These are phyloP conservation scores for Papilio protenor DNA, from an alignment of 2,888 invertebrate species.

Conservation along the genomic window DNA sequence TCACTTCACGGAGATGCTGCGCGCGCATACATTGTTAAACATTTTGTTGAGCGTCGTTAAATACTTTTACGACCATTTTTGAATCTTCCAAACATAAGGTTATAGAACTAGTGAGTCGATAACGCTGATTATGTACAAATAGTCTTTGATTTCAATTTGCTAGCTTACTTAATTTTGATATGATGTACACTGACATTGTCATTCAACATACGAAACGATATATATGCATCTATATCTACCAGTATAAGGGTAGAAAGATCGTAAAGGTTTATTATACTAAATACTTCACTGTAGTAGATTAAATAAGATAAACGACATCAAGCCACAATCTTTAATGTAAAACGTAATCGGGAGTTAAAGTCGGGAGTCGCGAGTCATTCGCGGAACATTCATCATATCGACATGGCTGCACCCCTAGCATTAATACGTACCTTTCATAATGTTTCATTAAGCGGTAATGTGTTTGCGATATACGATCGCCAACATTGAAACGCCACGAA, in stretches of 20 bases:
- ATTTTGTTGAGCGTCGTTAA: slow-evolving; percentile 19
- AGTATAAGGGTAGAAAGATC: slow-evolving; percentile 6
- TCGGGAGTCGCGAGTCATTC: slow-evolving; percentile 74
- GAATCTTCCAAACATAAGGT: slow-evolving; percentile 4
- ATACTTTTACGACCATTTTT: slow-evolving; percentile 26
- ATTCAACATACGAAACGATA: background rate
- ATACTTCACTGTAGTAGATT: slow-evolving; percentile 50
- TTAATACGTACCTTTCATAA: slow-evolving; percentile 79
- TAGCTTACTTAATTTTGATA: background rate
- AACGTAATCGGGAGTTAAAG: slow-evolving; percentile 69
- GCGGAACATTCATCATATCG: slow-evolving; percentile 76
- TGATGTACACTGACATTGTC: background rate
- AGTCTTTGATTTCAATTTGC: too few species aligned
- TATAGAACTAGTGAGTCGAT: background rate
- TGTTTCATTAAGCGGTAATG: slow-evolving; percentile 82
- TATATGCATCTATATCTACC: slow-evolving; percentile 5
- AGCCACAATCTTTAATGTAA: slow-evolving; percentile 62
- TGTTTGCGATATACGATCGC: slow-evolving; percentile 57
- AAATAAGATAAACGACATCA: slow-evolving; percentile 52
- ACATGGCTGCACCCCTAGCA: slow-evolving; percentile 74
- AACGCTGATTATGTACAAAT: background rate
- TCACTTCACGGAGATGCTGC: slow-evolving; percentile 17
- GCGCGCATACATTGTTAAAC: slow-evolving; percentile 26
- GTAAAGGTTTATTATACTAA: slow-evolving; percentile 12
- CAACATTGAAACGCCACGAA: slow-evolving; percentile 33